These are phyloP conservation scores for Gonatopus flavifemur DNA, from an alignment of 1,140 invertebrate species.

Conservation along the genomic window DNA sequence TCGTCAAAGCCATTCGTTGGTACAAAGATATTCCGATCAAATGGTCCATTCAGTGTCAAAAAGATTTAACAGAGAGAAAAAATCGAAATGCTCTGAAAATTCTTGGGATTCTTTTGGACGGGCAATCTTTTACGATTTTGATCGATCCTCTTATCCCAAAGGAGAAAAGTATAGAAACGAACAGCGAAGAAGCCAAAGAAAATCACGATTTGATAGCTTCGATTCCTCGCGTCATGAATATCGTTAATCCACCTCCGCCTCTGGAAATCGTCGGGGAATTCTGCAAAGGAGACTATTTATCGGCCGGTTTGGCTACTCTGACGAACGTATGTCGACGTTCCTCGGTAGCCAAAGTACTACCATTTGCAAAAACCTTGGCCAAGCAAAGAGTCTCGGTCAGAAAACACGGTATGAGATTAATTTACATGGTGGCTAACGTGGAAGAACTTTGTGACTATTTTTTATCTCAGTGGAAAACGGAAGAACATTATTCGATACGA, in stretches of 20 bases:
- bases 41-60: constrained; percentile 18
- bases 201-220: background rate
- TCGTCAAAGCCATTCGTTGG: constrained; percentile 36
- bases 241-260: constrained; percentile 31
- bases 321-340: constrained; percentile 13
- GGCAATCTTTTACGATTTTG: constrained; percentile 16
- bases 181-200: background rate
- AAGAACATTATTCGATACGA: constrained; percentile 36
- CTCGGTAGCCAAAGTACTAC: constrained; percentile 5
- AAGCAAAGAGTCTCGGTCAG: constrained; percentile 26
- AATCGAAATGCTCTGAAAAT: background rate
- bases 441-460: constrained; percentile 21
- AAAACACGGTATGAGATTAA: constrained; percentile 40
- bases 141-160: constrained; percentile 26
- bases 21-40: constrained; percentile 41
- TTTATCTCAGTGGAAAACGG: constrained; percentile 12
- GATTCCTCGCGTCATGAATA: background rate
- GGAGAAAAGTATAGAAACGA: constrained; percentile 7
- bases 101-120: constrained; percentile 25
- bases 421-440: constrained; percentile 17
- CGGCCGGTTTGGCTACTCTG: constrained; percentile 2
- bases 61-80: background rate
- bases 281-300: constrained; percentile 32
- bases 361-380: constrained; percentile 20
- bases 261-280: constrained; percentile 20